These are phyloP conservation scores for Chironomus riparius DNA, from an alignment of 2,888 invertebrate genomes.

Conservation along the genomic window DNA sequence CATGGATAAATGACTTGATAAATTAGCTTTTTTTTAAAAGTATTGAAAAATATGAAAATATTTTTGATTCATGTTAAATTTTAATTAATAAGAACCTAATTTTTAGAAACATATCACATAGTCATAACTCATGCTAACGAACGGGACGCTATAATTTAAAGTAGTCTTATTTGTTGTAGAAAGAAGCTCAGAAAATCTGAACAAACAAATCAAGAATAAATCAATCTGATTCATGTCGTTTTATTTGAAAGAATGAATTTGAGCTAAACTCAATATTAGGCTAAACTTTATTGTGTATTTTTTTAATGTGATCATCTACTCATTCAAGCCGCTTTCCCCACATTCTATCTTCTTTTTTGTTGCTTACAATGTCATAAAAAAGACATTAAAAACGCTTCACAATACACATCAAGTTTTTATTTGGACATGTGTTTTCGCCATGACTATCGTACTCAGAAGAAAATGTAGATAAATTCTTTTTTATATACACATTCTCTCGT, in stretches of 20 bases:
- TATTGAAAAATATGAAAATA: too few relatives aligned
- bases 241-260: neutral
- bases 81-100: too few relatives aligned
- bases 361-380: slow-evolving; percentile 7
- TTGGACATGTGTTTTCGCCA: slow-evolving; percentile 15
- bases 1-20: too few relatives aligned
- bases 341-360: neutral
- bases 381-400: slow-evolving; percentile 8
- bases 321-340: neutral
- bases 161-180: neutral
- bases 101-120: too few relatives aligned
- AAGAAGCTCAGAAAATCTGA: neutral
- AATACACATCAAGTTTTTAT: slow-evolving; percentile 8
- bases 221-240: neutral
- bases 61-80: too few relatives aligned
- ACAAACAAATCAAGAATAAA: neutral
- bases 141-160: too few relatives aligned
- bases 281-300: neutral
- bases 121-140: too few relatives aligned
- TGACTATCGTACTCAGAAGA: neutral
- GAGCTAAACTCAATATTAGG: neutral
- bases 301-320: neutral
- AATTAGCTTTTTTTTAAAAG: too few relatives aligned
- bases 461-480: neutral
- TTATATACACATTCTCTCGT: neutral